Evolutionary conservation across 2,113 vertebrate species (phyloP).

Genomic region (Oophaga pumilio): DNA sequence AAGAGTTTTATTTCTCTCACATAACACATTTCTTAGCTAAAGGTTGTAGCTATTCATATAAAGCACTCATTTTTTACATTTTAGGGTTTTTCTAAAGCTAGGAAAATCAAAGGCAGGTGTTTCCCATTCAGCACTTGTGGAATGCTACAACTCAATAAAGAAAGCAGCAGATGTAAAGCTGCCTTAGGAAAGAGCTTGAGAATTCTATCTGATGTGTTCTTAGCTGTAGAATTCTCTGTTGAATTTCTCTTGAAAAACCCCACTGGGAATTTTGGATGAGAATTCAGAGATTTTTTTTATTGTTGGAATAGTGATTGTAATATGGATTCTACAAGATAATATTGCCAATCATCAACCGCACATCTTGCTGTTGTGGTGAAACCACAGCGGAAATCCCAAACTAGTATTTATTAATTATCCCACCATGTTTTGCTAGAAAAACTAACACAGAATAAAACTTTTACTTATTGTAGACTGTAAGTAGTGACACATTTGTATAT

Average conservation of each 20-base stretch:
- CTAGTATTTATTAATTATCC: neutral
- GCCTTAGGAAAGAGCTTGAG: no score
- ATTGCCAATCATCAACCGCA: neutral
- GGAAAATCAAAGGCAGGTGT: slow-evolving; percentile 40
- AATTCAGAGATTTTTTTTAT: neutral
- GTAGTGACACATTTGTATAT: neutral
- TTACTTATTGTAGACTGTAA: neutral
- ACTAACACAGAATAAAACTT: neutral
- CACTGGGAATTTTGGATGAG: neutral
- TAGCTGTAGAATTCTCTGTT: neutral
- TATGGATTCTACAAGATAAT: neutral
- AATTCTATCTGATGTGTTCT: slow-evolving; percentile 13
- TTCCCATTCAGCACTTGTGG: slow-evolving; percentile 9
- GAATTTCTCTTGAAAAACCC: neutral
- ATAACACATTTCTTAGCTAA: slow-evolving; percentile 7
- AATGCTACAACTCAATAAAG: neutral
- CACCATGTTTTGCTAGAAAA: neutral
- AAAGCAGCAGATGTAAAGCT: slow-evolving; percentile 4
- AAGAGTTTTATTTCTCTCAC: slow-evolving; percentile 1
- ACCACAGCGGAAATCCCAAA: neutral
- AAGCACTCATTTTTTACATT: slow-evolving; percentile 9
- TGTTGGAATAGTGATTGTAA: neutral
- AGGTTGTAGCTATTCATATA: neutral
- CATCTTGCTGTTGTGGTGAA: neutral
- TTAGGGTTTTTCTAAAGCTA: neutral